A percentile compares a stretch with the other conserved stretches of the same genome.
These are phyloP conservation scores for Xylocampa areola DNA, from an alignment of 2,888 invertebrate species.

Conservation along the genomic window DNA sequence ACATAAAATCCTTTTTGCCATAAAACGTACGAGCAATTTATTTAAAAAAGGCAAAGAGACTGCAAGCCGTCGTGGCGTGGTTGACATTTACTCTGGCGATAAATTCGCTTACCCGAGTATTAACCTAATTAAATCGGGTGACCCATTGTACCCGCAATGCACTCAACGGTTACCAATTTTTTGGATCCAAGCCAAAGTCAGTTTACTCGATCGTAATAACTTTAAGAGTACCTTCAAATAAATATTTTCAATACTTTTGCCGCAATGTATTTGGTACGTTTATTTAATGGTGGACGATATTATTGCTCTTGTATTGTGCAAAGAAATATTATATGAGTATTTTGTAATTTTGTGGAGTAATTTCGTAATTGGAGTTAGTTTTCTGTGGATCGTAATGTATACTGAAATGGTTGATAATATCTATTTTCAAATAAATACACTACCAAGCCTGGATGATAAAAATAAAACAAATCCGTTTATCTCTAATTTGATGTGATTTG, in stretches of 20 bases:
- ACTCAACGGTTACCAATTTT: constrained; percentile 51
- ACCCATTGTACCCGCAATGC: constrained; percentile 55
- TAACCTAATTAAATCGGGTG: constrained; percentile 59
- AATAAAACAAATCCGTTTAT: no score
- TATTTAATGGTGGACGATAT: constrained; percentile 20
- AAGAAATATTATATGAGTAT: constrained; percentile 11
- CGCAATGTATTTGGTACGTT: constrained; percentile 38
- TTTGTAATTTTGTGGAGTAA: neutral
- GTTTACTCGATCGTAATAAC: constrained; percentile 52
- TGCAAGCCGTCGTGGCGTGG: constrained; percentile 31
- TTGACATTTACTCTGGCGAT: constrained; percentile 47
- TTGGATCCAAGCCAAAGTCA: constrained; percentile 51
- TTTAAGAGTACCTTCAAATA: constrained; percentile 49
- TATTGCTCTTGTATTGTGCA: constrained; percentile 14
- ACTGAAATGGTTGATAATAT: no score
- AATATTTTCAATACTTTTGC: constrained; percentile 47
- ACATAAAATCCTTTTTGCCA: constrained; percentile 24
- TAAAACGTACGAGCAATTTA: constrained; percentile 22
- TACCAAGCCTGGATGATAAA: no score
- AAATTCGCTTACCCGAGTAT: constrained; percentile 52
- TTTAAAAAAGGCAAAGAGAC: constrained; percentile 24
- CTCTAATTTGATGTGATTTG: no score
- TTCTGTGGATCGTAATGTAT: no score
- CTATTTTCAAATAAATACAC: no score
- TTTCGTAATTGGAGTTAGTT: neutral